Evolutionary conservation across 2,888 invertebrate genomes (phyloP), one percentile per base, ranked within the genome.

Genomic region (Tigriopus californicus): DNA sequence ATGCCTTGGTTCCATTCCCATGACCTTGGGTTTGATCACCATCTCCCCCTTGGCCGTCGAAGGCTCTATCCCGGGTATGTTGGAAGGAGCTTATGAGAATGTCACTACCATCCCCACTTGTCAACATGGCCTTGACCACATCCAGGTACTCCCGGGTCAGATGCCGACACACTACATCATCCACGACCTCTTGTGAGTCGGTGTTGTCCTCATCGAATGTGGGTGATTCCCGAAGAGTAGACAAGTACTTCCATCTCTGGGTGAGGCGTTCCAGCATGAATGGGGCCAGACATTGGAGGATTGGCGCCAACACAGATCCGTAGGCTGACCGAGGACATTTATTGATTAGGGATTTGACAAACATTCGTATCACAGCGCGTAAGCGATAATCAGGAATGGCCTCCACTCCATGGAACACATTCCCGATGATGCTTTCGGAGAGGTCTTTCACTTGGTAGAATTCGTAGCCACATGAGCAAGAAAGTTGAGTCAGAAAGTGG

Each of bases 61-160:
- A 20, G 8, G 49, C 6, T 12, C 20, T 4, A 13, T 12, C 13
- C 20, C 15, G 22, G 10, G 3, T 44, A 5, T 44, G 3, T 5
- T 18, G 15, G 15, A 13, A 13, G 15, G 20, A 13, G n/a, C 15
- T 22, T 24, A 20, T n/a, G 44, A 20, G 5, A 13, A 56, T 18
- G 25, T 58, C 58, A 18, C 33, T 49, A 24, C 52, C 60, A 25
- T 18, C 56, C 18, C 49, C 41, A 15, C 41, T 46, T 54, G 56
- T 58, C 46, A 62, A 54, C 18, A 42, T 24, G 41, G 40, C 58
- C 80, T 73, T 81, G 24, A 91, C 70, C 1, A 91, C 79, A 65
- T 90, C 90, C 25, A 92, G 72, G 68, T 91, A 87, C 70, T 92
- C 92, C 61, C 89, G 77, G 0, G 90, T 88, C 60, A 91, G 72